Evolutionary conservation across 92 coral and sea anemone species (phyloP).

Genomic region (Epizoanthus stellaris): DNA sequence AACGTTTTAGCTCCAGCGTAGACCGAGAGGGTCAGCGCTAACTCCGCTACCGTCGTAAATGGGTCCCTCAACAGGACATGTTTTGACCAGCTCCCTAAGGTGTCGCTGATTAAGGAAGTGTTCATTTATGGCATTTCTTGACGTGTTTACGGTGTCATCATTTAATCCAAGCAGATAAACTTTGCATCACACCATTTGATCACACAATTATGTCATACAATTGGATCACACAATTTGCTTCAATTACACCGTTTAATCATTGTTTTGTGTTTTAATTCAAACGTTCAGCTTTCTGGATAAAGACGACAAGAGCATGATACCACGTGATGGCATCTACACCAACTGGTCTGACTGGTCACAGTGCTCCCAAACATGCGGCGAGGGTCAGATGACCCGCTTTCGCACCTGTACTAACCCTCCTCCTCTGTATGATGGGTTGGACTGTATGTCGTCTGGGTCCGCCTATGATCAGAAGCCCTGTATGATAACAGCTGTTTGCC

Average conservation of each 20-base stretch:
- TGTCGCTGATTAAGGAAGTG: too few species aligned
- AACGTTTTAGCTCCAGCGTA: too few species aligned
- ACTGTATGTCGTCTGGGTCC: slow-evolving; percentile 14
- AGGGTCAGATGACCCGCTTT: slow-evolving; percentile 16
- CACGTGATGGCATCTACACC: slow-evolving; percentile 27
- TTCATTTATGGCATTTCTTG: too few species aligned
- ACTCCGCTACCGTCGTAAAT: too few species aligned
- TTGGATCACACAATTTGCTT: neutral
- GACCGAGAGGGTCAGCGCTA: too few species aligned
- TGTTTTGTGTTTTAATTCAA: neutral
- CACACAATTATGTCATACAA: neutral
- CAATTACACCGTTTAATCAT: neutral
- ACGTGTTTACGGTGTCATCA: too few species aligned
- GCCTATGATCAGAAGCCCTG: slow-evolving; percentile 38
- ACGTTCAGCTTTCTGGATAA: slow-evolving; percentile 28
- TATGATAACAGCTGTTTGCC: neutral
- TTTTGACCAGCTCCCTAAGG: too few species aligned
- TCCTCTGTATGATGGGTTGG: slow-evolving; percentile 35
- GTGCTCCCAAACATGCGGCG: slow-evolving; percentile 24
- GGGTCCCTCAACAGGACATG: too few species aligned
- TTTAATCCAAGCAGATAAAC: too few species aligned
- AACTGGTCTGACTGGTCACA: slow-evolving; percentile 40
- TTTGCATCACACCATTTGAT: neutral
- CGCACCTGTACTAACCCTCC: slow-evolving; percentile 34
- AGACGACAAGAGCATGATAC: slow-evolving; percentile 9